These are phyloP conservation scores for Lacerta agilis DNA, from an alignment of 2,797 vertebrate genomes.

Conservation along the genomic window DNA sequence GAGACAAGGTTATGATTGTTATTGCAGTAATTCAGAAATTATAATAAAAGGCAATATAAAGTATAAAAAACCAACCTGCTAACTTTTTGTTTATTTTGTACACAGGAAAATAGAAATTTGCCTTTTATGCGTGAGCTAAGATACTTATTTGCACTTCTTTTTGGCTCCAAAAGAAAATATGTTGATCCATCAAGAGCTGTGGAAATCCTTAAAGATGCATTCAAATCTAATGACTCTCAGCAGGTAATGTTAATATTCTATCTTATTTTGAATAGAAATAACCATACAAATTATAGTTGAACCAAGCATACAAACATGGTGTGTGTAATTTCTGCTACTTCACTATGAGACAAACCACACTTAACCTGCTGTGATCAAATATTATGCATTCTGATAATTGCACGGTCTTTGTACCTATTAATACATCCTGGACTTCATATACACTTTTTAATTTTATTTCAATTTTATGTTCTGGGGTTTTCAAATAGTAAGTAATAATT, in stretches of 20 bases:
- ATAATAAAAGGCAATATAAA: neutral
- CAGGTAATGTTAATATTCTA: conserved; percentile 83
- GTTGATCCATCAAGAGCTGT: conserved; percentile 97
- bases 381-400: neutral
- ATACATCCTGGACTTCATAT: neutral
- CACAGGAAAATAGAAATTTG: conserved; percentile 94
- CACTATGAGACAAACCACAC: neutral
- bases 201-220: conserved; percentile 98
- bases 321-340: neutral
- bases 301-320: neutral
- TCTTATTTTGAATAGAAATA: neutral
- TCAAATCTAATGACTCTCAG: conserved; percentile 96
- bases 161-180: conserved; percentile 96
- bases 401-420: neutral
- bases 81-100: conserved; percentile 44
- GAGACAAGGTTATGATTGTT: neutral
- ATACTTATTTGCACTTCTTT: conserved; percentile 95
- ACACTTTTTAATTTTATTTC: neutral
- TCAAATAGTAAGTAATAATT: neutral
- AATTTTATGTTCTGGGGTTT: neutral
- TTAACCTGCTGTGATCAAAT: neutral
- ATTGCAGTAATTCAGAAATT: conserved; percentile 1
- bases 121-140: conserved; percentile 97
- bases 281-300: neutral
- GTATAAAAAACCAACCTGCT: neutral